Base-by-base conservation (phyloP, 2,888 invertebrate genomes). In the Pachymerium ferrugineum region DNA sequence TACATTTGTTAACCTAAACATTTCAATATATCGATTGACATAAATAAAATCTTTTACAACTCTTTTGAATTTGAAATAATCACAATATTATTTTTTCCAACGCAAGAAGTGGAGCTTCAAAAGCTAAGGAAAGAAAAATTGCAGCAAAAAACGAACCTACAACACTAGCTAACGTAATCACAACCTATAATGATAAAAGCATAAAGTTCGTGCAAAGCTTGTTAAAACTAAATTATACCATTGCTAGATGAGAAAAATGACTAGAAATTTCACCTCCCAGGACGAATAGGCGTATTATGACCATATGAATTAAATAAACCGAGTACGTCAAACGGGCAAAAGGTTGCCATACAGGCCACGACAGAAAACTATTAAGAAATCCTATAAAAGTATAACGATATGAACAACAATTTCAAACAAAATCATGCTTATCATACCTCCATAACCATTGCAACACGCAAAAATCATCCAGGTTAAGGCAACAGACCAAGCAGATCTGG, bases 381-480 rank as follows among this genome's bases (percentile, higher is more conserved):
- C 72, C 72, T 72, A n/a, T 6, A 3, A 47, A 47, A 16, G n/a
- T n/a, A n/a, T n/a, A n/a, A n/a, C n/a, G 22, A 47, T 47, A 16
- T 6, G n/a, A 16, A 47, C 1, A 16, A 47, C 8, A 3, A 47
- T 3, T 16, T 47, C n/a, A 22, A 8, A 47, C 22, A 47, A 47
- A 1, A 47, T 22, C 16, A 19, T 47, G 1, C 16, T 29, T 25
- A 68, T 29, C 28, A 14, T 14, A 68, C 68, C 68, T 28, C 91
- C 84, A 76, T 83, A 79, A 42, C 83, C 84, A 31, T 80, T 81
- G 29, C 80, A 79, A 75, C 85, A 85, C 14, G 84, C 84, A 76
- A 83, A 82, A 3, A 84, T 80, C 3, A 85, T 81, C 85, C 85
- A 86, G n/a, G 79, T 81, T 2, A 86, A 76, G 22, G 81, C 79